Percentiles rank a stretch among this genome's conserved stretches.
phyloP scores from a whole-genome alignment of 2,113 vertebrate genomes.

The Notechis scutatus region DNA sequence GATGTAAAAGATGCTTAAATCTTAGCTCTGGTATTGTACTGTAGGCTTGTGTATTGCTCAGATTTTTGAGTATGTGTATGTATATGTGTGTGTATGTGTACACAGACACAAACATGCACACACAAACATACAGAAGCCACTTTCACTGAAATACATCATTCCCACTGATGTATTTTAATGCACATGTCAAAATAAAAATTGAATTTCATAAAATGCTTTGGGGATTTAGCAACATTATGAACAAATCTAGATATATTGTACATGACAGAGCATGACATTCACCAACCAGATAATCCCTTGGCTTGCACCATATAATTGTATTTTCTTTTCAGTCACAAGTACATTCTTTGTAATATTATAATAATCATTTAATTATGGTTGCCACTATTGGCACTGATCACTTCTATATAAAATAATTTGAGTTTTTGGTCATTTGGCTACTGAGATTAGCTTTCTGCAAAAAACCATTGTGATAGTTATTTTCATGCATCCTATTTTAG shows the following conservation, averaged over 20 bases:
- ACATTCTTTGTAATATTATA: conserved; percentile 32
- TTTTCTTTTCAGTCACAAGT: neutral
- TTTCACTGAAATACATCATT: conserved; percentile 7
- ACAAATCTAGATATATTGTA: neutral
- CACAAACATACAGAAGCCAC: neutral
- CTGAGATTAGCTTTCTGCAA: neutral
- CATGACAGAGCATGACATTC: neutral
- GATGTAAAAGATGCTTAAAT: neutral
- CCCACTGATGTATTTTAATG: neutral
- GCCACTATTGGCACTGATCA: conserved; percentile 23
- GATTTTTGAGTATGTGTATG: neutral
- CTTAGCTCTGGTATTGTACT: neutral
- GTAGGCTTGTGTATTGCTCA: neutral
- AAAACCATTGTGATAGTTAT: conserved; percentile 22
- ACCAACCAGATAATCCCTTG: fast-evolving
- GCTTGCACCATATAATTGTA: conserved; percentile 11
- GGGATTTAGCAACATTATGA: neutral
- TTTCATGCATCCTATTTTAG: conserved; percentile 41
- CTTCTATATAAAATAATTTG: conserved; percentile 41
- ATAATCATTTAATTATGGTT: conserved; percentile 33
- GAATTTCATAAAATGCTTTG: conserved; percentile 1
- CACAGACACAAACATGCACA: neutral
- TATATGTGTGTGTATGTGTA: neutral
- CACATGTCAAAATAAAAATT: neutral
- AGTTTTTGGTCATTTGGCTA: conserved; percentile 27